Conservation (phyloP, 53 echinoderm and acorn worm species). For the Glandiceps talaboti region DNA sequence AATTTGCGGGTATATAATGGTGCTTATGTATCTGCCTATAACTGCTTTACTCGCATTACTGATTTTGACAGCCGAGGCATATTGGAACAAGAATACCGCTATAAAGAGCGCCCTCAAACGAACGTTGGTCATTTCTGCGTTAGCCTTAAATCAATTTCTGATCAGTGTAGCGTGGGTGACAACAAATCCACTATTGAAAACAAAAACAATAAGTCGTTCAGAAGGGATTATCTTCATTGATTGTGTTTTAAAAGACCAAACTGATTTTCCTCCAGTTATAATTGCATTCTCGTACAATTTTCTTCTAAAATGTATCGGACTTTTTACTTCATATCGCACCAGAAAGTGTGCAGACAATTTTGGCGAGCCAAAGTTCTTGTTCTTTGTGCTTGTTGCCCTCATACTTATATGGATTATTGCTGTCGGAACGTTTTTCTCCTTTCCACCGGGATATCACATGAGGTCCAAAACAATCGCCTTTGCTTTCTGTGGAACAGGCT, state of each 20-base stretch:
- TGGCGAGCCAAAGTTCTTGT: constrained; percentile 73
- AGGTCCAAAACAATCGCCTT: constrained; percentile 31
- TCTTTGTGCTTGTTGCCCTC: constrained; percentile 69
- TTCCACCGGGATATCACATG: constrained; percentile 36
- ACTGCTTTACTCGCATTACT: no score
- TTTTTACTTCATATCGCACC: constrained; percentile 23
- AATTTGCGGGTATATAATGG: constrained; percentile 27
- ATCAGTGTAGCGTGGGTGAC: constrained; percentile 49
- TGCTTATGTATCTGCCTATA: constrained; percentile 42
- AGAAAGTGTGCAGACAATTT: constrained; percentile 53
- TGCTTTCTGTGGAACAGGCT: constrained; percentile 33
- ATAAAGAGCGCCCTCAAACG: no score
- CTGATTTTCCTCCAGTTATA: constrained; percentile 33
- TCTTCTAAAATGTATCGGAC: constrained; percentile 22
- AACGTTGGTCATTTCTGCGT: no score
- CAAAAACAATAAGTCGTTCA: constrained; percentile 14
- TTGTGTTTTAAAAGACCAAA: constrained; percentile 28
- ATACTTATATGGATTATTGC: constrained; percentile 57
- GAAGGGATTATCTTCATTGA: constrained; percentile 33
- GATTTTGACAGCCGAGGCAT: no score
- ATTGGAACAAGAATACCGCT: no score
- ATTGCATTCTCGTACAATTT: constrained; percentile 34
- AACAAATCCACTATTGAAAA: constrained; percentile 26
- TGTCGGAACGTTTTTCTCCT: constrained; percentile 24
- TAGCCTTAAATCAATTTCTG: no score